phyloP scores from a whole-genome alignment of 2,797 vertebrate genomes.

The Coccyzus lansbergi region DNA sequence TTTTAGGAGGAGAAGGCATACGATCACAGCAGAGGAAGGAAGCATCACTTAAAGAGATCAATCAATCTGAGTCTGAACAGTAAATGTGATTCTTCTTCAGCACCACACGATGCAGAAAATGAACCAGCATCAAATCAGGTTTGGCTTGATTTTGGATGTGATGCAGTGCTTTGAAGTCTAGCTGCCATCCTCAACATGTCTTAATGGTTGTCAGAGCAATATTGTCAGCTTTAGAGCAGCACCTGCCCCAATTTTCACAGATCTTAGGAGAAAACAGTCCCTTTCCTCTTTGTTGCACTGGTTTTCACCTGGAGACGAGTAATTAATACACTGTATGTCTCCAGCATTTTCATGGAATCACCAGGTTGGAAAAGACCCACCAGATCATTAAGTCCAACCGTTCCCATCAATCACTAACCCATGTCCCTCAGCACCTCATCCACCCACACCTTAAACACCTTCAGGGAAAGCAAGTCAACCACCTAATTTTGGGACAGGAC shows the following conservation, averaged over 20 bases:
- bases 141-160: neutral
- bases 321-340: fast-evolving
- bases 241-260: neutral
- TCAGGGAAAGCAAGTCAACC: no score
- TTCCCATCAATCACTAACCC: no score
- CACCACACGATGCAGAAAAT: neutral
- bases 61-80: neutral
- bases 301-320: neutral
- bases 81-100: neutral
- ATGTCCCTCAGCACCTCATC: no score
- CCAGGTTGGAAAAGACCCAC: no score
- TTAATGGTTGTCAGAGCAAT: neutral
- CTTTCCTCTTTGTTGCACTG: fast-evolving
- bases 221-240: neutral
- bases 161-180: neutral
- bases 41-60: neutral
- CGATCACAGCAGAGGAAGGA: neutral
- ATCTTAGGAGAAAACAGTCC: neutral
- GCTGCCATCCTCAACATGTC: neutral
- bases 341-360: no score
- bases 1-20: neutral
- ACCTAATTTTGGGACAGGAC: neutral
- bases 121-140: neutral
- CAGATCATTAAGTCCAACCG: no score
- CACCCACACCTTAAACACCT: no score